Percentiles rank a stretch among this genome's conserved stretches.
Conservation (phyloP, 2,888 invertebrate species). For the Camptogramma bilineatum region DNA sequence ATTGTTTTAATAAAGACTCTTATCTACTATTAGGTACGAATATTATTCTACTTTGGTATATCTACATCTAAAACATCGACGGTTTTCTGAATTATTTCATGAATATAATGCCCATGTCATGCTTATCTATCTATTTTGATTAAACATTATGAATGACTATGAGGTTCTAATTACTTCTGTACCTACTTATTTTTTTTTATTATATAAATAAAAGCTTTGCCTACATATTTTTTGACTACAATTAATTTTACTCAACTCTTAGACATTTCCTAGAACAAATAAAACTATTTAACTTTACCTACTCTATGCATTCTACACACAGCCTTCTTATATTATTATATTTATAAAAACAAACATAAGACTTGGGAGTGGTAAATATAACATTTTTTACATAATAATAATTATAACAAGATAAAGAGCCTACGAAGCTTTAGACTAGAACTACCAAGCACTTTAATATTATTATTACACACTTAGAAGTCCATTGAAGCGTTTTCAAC, state of each 20-base stretch:
- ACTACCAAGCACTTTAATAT: constrained; percentile 10
- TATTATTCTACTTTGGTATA: constrained; percentile 7
- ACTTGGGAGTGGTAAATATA: constrained; percentile 41
- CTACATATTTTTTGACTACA: background rate
- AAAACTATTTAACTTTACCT: background rate
- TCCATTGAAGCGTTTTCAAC: constrained; percentile 30
- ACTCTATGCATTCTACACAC: constrained; percentile 20
- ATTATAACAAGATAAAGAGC: background rate
- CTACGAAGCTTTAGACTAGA: constrained; percentile 5
- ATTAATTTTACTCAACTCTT: background rate
- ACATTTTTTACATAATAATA: background rate
- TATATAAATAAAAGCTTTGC: background rate
- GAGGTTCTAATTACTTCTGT: background rate
- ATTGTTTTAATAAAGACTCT: constrained; percentile 31
- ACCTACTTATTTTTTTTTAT: background rate
- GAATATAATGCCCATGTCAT: background rate
- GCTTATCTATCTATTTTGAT: background rate
- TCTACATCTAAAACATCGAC: constrained; percentile 75
- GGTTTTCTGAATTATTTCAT: constrained; percentile 70
- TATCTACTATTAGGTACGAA: background rate
- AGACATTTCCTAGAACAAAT: background rate
- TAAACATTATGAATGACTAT: background rate
- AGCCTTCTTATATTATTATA: constrained; percentile 15
- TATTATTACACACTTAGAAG: constrained; percentile 15
- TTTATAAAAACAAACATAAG: constrained; percentile 1